Evolutionary conservation across 2,888 invertebrate species (phyloP).

Genomic region (Meghimatium bilineatum): DNA sequence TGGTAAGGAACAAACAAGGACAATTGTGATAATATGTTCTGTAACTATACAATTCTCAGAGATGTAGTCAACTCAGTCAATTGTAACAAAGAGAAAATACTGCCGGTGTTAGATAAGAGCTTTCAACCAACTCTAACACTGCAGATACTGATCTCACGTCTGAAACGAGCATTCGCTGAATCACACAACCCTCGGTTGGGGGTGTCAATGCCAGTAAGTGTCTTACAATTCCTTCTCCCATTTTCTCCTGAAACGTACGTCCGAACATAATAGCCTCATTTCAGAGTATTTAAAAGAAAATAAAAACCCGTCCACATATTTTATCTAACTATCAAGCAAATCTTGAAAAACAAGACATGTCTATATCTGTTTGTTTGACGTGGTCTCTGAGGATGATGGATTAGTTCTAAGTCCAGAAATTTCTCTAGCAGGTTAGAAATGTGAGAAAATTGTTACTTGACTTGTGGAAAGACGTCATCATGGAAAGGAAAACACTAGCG

Average conservation of each 20-base stretch:
- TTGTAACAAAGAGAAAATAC: conserved; percentile 6
- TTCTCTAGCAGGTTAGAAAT: background rate
- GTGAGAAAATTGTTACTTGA: background rate
- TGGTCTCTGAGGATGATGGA: background rate
- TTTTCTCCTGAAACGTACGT: background rate
- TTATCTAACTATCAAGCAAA: background rate
- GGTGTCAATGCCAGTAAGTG: conserved; percentile 2
- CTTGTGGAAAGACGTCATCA: background rate
- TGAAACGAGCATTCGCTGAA: background rate
- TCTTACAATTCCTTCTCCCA: background rate
- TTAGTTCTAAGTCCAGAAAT: background rate
- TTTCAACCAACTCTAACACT: background rate
- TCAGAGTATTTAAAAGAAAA: background rate
- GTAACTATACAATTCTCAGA: too few relatives aligned
- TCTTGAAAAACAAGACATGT: background rate
- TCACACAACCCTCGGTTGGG: background rate
- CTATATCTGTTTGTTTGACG: background rate
- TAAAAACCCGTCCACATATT: background rate
- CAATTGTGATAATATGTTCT: too few relatives aligned
- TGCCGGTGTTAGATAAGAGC: background rate
- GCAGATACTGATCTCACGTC: conserved; percentile 3
- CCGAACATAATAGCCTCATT: background rate
- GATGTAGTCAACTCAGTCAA: too few relatives aligned
- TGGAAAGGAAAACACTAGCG: background rate
- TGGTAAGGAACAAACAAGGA: too few relatives aligned